Evolutionary conservation across 2,797 vertebrate genomes (phyloP).

Genomic region (Lacerta viridis): DNA sequence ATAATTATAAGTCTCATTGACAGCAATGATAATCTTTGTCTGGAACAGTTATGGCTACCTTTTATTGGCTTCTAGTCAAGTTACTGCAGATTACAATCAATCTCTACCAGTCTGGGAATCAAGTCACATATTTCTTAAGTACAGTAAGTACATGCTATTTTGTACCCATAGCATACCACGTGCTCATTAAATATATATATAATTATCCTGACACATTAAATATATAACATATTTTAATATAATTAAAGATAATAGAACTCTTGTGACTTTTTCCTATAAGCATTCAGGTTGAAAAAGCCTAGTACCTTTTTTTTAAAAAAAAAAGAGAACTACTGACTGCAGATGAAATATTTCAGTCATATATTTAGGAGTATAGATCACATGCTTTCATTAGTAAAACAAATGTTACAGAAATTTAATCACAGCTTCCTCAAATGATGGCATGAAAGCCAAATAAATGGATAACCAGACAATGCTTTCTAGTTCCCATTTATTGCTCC

Average conservation of each 20-base stretch:
- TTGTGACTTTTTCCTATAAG: not conserved
- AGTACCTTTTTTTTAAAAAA: not conserved
- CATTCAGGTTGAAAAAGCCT: constrained; percentile 19
- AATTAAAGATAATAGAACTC: not conserved
- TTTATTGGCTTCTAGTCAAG: constrained; percentile 55
- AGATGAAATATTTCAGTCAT: constrained; percentile 41
- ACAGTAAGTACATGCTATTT: constrained; percentile 19
- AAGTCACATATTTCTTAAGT: constrained; percentile 47
- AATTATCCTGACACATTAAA: constrained; percentile 52
- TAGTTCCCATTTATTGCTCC: not conserved
- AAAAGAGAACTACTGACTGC: constrained; percentile 17
- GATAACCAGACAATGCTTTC: not conserved
- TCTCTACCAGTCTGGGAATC: constrained; percentile 48
- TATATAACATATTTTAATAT: not conserved
- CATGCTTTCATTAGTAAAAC: constrained; percentile 1
- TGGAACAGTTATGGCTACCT: constrained; percentile 49
- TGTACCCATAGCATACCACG: constrained; percentile 43
- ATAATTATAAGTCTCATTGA: constrained; percentile 52
- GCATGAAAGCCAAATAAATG: not conserved
- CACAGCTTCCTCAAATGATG: not conserved
- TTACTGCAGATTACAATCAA: constrained; percentile 45
- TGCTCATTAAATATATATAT: constrained; percentile 51
- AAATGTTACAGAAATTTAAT: not conserved
- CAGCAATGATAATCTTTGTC: constrained; percentile 68
- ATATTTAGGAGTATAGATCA: constrained; percentile 2